Evolutionary conservation across 35 echinoderm and acorn worm genomes (phyloP).

Genomic region (Holothuria glaberrima): DNA sequence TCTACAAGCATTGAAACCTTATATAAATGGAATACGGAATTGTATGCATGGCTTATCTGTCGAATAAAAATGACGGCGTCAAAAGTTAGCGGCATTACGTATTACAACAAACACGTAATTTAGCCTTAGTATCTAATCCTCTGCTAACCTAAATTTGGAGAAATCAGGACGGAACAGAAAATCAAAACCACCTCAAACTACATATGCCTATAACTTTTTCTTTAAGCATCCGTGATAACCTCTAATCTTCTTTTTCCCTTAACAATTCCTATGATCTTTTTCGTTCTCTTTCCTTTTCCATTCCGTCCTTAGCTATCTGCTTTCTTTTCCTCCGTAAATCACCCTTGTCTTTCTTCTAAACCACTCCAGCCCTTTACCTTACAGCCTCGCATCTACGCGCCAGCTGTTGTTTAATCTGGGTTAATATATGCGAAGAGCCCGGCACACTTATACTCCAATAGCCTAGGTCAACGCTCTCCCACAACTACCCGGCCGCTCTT

Average conservation of each 20-base stretch:
- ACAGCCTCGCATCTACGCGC: slow-evolving; percentile 3
- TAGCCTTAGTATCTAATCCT: slow-evolving; percentile 8
- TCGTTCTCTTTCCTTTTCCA: slow-evolving; percentile 14
- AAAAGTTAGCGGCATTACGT: slow-evolving; percentile 4
- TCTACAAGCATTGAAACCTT: too few species aligned
- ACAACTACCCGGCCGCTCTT: slow-evolving; percentile 5
- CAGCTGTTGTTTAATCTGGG: slow-evolving; percentile 31
- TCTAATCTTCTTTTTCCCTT: slow-evolving; percentile 32
- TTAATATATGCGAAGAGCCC: slow-evolving; percentile 55
- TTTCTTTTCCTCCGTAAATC: slow-evolving; percentile 1
- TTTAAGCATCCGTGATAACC: slow-evolving; percentile 1
- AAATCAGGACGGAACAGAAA: slow-evolving; percentile 28
- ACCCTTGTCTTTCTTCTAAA: neutral
- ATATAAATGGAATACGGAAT: too few species aligned
- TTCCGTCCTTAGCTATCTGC: neutral
- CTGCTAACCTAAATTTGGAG: slow-evolving; percentile 28
- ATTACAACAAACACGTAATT: slow-evolving; percentile 27
- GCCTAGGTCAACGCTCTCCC: slow-evolving; percentile 50
- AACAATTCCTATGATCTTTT: neutral
- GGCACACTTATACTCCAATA: slow-evolving; percentile 34
- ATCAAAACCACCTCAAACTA: slow-evolving; percentile 37
- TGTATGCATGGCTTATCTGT: too few species aligned
- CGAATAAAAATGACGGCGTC: too few species aligned
- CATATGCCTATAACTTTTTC: neutral
- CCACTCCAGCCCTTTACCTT: neutral